Conservation (phyloP, 2,113 vertebrate genomes). For the Prolemur simus region DNA sequence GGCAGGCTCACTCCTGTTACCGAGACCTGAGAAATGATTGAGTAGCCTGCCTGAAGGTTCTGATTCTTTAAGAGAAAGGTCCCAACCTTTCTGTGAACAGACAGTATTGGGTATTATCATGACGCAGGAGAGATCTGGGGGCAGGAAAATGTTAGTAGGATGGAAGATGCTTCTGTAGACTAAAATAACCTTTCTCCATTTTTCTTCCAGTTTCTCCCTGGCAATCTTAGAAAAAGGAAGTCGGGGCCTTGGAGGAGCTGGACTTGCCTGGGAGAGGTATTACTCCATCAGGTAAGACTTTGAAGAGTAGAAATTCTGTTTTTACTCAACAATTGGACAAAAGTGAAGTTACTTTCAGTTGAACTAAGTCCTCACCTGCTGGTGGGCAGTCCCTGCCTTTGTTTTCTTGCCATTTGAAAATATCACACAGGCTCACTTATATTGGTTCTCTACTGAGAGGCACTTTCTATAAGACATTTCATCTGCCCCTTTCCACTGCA, state of each 20-base stretch:
- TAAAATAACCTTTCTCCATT: not conserved
- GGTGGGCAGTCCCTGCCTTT: not conserved
- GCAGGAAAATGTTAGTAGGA: not conserved
- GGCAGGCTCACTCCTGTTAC: slow-evolving; percentile 68
- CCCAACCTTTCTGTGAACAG: not conserved
- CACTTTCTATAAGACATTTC: not conserved
- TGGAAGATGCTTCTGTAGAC: not conserved
- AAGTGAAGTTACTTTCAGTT: not conserved
- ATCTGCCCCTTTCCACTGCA: not conserved
- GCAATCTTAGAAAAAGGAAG: not conserved
- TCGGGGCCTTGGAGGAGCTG: not conserved
- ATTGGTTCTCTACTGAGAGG: not conserved
- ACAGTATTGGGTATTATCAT: not conserved
- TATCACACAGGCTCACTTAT: not conserved
- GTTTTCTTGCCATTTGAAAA: not conserved
- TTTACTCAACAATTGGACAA: not conserved
- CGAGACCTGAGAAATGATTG: slow-evolving; percentile 19
- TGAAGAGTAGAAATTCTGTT: not conserved
- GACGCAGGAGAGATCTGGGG: not conserved
- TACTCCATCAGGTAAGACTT: not conserved
- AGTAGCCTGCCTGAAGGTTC: not conserved
- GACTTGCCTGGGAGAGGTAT: not conserved
- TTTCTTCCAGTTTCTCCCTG: not conserved
- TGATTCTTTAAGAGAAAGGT: not conserved
- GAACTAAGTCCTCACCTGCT: not conserved